Conservation (phyloP, 2,113 vertebrate genomes). For the Hiodon tergisus region DNA sequence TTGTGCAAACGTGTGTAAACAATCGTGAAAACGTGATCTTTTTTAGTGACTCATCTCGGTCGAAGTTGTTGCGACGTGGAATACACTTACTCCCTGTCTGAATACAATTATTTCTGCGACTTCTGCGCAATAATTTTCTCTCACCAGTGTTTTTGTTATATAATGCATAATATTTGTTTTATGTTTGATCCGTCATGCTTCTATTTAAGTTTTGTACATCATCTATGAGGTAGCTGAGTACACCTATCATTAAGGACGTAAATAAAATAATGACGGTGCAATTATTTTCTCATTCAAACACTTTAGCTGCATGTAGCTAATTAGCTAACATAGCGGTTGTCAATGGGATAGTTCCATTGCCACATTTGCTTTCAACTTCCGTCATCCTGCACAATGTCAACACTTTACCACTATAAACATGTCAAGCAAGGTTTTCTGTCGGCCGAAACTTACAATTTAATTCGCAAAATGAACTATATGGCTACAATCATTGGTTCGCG, state of each 20-base stretch:
- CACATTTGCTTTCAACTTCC: too few species aligned
- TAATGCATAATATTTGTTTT: background rate
- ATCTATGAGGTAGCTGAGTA: background rate
- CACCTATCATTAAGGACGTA: background rate
- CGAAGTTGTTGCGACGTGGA: constrained; percentile 9
- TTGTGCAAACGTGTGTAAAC: background rate
- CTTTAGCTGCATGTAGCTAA: background rate
- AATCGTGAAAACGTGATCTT: background rate
- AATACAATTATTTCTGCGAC: background rate
- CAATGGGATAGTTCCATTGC: background rate
- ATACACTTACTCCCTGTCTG: background rate
- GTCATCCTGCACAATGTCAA: too few species aligned
- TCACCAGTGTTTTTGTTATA: background rate
- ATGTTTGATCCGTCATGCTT: too few species aligned
- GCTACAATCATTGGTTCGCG: too few species aligned
- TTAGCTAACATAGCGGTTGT: background rate
- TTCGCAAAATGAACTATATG: too few species aligned
- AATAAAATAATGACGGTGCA: constrained; percentile 1
- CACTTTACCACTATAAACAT: too few species aligned
- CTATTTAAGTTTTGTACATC: background rate
- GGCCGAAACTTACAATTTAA: too few species aligned
- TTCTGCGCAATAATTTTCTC: background rate
- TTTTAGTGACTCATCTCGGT: constrained; percentile 7
- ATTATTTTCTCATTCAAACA: background rate
- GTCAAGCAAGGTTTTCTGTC: too few species aligned